phyloP scores from a whole-genome alignment of 1,140 invertebrate species.

The Trinorchestia longiramus region DNA sequence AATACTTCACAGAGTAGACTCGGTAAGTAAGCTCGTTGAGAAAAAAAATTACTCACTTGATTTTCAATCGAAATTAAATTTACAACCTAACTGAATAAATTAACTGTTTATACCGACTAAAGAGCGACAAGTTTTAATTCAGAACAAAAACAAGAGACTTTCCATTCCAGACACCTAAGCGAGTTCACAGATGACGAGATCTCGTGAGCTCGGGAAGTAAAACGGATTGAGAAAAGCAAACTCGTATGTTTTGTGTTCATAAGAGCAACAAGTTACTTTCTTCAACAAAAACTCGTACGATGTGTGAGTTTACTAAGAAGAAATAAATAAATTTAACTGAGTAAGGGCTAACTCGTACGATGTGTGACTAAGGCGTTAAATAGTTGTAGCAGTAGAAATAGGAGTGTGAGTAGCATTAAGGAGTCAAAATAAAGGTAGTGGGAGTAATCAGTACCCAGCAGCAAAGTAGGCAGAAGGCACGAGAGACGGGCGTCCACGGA shows the following conservation, averaged over 20 bases:
- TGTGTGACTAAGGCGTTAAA: neutral
- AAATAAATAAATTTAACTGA: neutral
- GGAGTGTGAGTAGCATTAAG: constrained; percentile 6
- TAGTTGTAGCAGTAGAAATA: neutral
- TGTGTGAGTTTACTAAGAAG: neutral
- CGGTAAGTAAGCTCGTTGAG: neutral
- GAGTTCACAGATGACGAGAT: neutral
- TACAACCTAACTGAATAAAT: neutral
- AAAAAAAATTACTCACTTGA: neutral
- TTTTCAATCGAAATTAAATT: neutral
- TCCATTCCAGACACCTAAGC: neutral
- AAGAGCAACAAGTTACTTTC: neutral
- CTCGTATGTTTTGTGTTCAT: neutral
- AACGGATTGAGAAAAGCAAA: neutral
- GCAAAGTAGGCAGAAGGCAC: neutral
- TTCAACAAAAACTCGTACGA: neutral
- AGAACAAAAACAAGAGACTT: neutral
- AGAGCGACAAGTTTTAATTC: neutral
- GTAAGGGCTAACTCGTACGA: neutral
- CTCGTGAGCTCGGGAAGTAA: neutral
- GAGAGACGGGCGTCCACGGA: neutral
- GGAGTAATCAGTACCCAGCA: neutral
- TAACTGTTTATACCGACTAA: neutral
- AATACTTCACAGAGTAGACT: neutral
- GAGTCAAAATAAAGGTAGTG: constrained; percentile 8